These are phyloP conservation scores for Trididemnum miniatum DNA, from an alignment of 23 tunicate genomes.

Conservation along the genomic window DNA sequence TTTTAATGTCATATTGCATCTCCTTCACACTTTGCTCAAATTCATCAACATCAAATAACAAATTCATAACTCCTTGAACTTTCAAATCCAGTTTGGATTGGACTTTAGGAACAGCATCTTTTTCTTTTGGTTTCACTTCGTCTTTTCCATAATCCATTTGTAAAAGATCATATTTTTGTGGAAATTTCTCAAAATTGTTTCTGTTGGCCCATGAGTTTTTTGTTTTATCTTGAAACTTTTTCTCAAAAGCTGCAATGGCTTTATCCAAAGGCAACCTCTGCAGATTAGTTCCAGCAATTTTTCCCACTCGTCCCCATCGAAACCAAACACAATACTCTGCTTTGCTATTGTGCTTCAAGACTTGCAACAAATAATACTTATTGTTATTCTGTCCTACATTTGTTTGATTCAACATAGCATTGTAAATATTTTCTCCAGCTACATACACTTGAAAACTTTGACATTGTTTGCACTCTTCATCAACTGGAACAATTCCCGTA, in stretches of 20 bases:
- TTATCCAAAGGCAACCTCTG: neutral
- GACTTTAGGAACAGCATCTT: neutral
- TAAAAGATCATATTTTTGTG: conserved; percentile 71
- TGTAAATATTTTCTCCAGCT: conserved; percentile 35
- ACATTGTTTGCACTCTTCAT: conserved; percentile 44
- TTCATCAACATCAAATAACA: conserved; percentile 58
- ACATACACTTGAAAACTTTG: conserved; percentile 52
- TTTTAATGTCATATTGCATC: conserved; percentile 72
- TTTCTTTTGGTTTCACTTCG: neutral
- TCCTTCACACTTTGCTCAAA: conserved; percentile 72
- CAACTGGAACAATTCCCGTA: conserved; percentile 64
- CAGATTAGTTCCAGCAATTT: conserved; percentile 66
- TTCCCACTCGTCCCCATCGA: conserved; percentile 89
- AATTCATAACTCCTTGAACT: conserved; percentile 55
- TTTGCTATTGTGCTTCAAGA: conserved; percentile 45
- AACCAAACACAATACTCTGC: conserved; percentile 53
- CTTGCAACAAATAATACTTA: conserved; percentile 74
- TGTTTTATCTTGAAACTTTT: conserved; percentile 78
- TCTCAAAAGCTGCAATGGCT: conserved; percentile 47
- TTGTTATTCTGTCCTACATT: conserved; percentile 79
- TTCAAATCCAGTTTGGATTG: conserved; percentile 37
- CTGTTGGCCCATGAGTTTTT: conserved; percentile 48
- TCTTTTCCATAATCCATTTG: conserved; percentile 66
- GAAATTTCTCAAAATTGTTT: conserved; percentile 27
- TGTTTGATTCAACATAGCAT: conserved; percentile 91